phyloP scores from a whole-genome alignment of 2,797 vertebrate genomes.

The Megaceryle alcyon region DNA sequence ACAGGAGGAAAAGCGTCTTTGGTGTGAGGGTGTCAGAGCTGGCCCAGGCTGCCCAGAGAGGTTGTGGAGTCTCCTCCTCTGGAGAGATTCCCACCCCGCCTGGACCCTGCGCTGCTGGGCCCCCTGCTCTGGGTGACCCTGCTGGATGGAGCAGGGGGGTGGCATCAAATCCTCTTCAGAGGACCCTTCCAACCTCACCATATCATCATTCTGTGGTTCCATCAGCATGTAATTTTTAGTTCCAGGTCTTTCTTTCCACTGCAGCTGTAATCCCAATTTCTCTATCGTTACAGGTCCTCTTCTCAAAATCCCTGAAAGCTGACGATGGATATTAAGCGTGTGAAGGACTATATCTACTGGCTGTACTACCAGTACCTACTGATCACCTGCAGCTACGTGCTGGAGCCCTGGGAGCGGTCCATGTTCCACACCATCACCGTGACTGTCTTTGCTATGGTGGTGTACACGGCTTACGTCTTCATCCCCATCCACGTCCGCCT shows the following conservation, averaged over 20 bases:
- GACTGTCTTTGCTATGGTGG: conserved; percentile 91
- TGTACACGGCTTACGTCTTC: conserved; percentile 95
- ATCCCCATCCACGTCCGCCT: conserved; percentile 91
- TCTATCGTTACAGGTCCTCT: conserved; percentile 33
- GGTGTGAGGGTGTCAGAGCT: not conserved
- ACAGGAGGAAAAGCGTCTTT: too few relatives aligned
- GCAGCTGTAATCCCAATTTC: not conserved
- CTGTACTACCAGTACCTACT: conserved; percentile 98
- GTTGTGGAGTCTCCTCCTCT: not conserved
- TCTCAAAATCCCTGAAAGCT: not conserved
- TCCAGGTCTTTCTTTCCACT: not conserved
- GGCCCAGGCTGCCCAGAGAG: not conserved
- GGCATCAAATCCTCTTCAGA: not conserved
- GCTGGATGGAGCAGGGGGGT: not conserved
- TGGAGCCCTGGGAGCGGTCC: conserved; percentile 97
- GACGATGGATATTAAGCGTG: conserved; percentile 87
- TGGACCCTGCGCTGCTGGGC: not conserved
- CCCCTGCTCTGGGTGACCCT: not conserved
- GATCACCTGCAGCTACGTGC: conserved; percentile 93
- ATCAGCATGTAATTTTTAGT: not conserved
- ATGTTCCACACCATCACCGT: conserved; percentile 92
- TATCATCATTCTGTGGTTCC: not conserved
- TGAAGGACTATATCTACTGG: conserved; percentile 92
- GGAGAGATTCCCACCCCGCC: not conserved
- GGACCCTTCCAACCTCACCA: not conserved